These are phyloP conservation scores for Cheiracanthium punctorium DNA, from an alignment of 2,888 invertebrate genomes.

Conservation along the genomic window DNA sequence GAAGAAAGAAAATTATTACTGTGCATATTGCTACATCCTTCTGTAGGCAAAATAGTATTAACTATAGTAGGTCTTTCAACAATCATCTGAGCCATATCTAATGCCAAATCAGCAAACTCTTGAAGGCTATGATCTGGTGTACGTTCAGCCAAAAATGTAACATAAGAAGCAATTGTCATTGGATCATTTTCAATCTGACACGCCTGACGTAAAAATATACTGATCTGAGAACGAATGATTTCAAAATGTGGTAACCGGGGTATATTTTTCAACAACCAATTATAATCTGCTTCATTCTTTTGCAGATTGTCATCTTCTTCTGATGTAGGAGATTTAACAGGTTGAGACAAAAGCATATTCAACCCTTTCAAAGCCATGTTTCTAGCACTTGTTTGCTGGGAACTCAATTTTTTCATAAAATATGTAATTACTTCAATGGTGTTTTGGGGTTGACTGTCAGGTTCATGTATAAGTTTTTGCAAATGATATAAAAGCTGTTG, in stretches of 20 bases:
- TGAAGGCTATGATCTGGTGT: slow-evolving; percentile 82
- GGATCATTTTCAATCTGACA: slow-evolving; percentile 88
- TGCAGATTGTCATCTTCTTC: slow-evolving; percentile 74
- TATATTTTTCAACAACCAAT: slow-evolving; percentile 77
- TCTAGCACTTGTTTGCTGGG: slow-evolving; percentile 86
- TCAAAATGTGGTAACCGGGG: slow-evolving; percentile 88
- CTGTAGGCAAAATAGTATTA: slow-evolving; percentile 84
- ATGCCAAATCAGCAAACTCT: slow-evolving; percentile 82
- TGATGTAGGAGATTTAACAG: slow-evolving; percentile 68
- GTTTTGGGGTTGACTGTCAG: slow-evolving; percentile 77
- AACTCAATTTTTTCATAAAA: slow-evolving; percentile 88
- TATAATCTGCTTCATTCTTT: slow-evolving; percentile 73
- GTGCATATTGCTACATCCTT: slow-evolving; percentile 61
- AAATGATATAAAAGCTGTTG: slow-evolving; percentile 84
- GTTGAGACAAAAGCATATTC: slow-evolving; percentile 72
- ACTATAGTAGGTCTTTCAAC: slow-evolving; percentile 93
- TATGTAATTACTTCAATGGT: slow-evolving; percentile 92
- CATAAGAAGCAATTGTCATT: slow-evolving; percentile 86
- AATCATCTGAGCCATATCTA: slow-evolving; percentile 90
- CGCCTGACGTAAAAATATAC: slow-evolving; percentile 81
- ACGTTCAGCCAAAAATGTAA: slow-evolving; percentile 88
- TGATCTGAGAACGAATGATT: slow-evolving; percentile 72
- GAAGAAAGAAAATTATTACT: slow-evolving; percentile 73
- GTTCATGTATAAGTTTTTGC: slow-evolving; percentile 80
- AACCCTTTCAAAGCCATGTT: slow-evolving; percentile 82